These are phyloP conservation scores for Amiota communis DNA, from an alignment of 2,888 invertebrate species.

Conservation along the genomic window DNA sequence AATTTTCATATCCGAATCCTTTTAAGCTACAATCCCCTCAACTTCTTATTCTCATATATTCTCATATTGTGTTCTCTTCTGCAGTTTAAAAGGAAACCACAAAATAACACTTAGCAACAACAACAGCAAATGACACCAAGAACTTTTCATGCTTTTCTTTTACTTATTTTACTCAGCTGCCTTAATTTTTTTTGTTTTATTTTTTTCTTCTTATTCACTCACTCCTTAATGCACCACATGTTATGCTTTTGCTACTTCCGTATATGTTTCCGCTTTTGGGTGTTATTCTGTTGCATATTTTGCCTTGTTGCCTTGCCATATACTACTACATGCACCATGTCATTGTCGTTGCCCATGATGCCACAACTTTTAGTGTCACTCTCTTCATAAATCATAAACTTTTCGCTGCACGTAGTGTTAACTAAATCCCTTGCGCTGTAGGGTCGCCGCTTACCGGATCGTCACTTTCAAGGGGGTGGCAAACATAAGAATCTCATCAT, in stretches of 20 bases:
- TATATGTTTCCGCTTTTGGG: constrained; percentile 44
- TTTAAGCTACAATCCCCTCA: neutral
- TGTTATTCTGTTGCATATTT: constrained; percentile 35
- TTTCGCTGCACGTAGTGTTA: constrained; percentile 56
- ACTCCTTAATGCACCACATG: constrained; percentile 1
- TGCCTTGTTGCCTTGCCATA: no score
- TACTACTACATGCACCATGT: no score
- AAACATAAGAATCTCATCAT: no score
- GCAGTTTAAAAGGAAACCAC: neutral
- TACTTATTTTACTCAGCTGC: constrained; percentile 6
- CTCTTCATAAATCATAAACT: constrained; percentile 66
- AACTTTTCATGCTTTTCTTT: neutral
- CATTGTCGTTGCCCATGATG: constrained; percentile 44
- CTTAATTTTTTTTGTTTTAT: neutral
- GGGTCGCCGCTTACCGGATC: constrained; percentile 11
- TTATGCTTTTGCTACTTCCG: constrained; percentile 46
- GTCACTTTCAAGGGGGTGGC: neutral
- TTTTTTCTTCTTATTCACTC: neutral
- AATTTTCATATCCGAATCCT: constrained; percentile 59
- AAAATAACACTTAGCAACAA: constrained; percentile 33
- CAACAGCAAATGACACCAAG: constrained; percentile 39
- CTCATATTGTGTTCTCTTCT: neutral
- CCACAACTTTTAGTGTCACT: constrained; percentile 40
- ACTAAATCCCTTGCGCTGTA: constrained; percentile 16
- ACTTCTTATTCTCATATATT: neutral